A percentile compares a stretch with the other conserved stretches of the same genome.
phyloP scores from a whole-genome alignment of 2,113 vertebrate genomes.

The Rattus rattus region DNA sequence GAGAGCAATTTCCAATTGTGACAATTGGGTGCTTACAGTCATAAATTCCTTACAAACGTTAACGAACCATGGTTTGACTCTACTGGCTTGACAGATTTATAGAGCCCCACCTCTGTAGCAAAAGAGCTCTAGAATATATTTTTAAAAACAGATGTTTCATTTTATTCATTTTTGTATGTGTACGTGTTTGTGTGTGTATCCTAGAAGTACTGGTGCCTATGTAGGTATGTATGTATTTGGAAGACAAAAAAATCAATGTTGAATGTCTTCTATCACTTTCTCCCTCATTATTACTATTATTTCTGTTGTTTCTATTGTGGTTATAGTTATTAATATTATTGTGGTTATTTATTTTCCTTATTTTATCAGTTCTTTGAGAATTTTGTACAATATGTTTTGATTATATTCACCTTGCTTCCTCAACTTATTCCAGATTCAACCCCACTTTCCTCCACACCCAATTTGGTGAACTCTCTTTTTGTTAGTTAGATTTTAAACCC shows the following conservation, averaged over 20 bases:
- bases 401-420: neutral
- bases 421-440: neutral
- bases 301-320: neutral
- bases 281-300: neutral
- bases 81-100: neutral
- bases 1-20: conserved; percentile 8
- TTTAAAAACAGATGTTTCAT: neutral
- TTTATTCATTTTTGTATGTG: neutral
- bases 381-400: neutral
- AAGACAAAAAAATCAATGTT: neutral
- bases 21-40: neutral
- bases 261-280: neutral
- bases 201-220: neutral
- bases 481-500: neutral
- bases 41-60: neutral
- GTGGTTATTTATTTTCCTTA: neutral
- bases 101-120: neutral
- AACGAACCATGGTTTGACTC: neutral
- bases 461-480: neutral
- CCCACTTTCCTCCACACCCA: neutral
- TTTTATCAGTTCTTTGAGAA: neutral
- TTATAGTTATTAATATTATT: neutral
- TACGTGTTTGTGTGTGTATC: neutral
- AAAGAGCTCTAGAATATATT: neutral
- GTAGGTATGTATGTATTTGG: neutral